Evolutionary conservation across 2,888 invertebrate species (phyloP), one percentile per base, ranked within the genome.

Genomic region (Monopis laevigella): DNA sequence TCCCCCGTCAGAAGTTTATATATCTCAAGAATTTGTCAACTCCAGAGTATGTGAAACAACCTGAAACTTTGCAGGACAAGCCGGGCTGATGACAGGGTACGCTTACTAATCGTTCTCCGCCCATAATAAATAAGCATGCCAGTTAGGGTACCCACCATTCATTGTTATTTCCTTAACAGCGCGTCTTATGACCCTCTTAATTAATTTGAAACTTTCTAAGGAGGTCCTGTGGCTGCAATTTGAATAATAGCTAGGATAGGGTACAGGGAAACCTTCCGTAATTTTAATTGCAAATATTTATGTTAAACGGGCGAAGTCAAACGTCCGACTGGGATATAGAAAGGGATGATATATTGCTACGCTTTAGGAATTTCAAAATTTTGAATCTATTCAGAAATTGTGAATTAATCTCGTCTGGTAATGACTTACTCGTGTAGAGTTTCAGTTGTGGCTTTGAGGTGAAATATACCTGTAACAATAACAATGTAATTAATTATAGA

Each of bases 271-370:
- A n/a, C n/a, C n/a, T n/a, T n/a, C 67, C 65, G 67, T 75, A 71
- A 80, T 80, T 80, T 74, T 78, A 80, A 80, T 78, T 78, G 78
- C 74, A 80, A 80, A 80, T 80, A 78, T 80, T 80, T 80, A 78
- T 77, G 75, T 68, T 70, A 73, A 80, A 68, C 68, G 71, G 32
- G 32, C 32, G 32, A 4, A 32, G 32, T 32, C 4, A 14, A 32
- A 32, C 32, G 32, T n/a, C 32, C 32, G 17, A 14, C 32, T 7
- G 54, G 56, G 61, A 65, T 71, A 72, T 67, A 69, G 64, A 62
- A 60, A 69, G 70, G 63, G 60, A 69, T 72, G 70, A 72, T 68
- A 62, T 67, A 74, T 65, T 66, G 63, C 51, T 32, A 29, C 29
- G 2, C 13, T 32, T 32, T 17, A 14, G 4, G 14, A 30, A 30